Evolutionary conservation across 2,888 invertebrate genomes (phyloP).

Genomic region (Euclidia mi): DNA sequence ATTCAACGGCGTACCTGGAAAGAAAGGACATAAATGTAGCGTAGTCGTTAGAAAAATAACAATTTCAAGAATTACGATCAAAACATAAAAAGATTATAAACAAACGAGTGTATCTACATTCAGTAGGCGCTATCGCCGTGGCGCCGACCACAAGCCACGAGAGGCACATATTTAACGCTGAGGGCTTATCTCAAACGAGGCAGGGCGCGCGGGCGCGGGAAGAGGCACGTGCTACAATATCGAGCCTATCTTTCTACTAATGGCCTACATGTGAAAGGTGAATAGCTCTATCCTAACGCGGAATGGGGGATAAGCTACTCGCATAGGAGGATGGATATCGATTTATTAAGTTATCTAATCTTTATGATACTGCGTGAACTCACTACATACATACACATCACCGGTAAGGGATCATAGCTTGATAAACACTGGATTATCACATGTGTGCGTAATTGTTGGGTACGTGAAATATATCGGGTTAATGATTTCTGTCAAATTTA

Average conservation of each 20-base stretch:
- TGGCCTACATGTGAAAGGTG: conserved; percentile 86
- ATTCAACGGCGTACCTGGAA: conserved; percentile 56
- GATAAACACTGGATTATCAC: conserved; percentile 23
- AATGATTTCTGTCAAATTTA: neutral
- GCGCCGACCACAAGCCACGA: conserved; percentile 70
- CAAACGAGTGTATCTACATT: conserved; percentile 61
- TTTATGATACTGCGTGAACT: conserved; percentile 44
- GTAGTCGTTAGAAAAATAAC: conserved; percentile 30
- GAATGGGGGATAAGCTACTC: conserved; percentile 72
- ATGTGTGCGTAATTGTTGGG: neutral
- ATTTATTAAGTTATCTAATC: conserved; percentile 68
- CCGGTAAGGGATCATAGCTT: conserved; percentile 18
- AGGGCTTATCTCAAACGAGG: conserved; percentile 79
- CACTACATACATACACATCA: conserved; percentile 18
- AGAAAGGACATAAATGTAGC: conserved; percentile 48
- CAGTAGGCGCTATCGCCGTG: conserved; percentile 68
- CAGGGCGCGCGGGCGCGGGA: conserved; percentile 57
- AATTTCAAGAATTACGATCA: conserved; percentile 53
- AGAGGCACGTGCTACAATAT: conserved; percentile 77
- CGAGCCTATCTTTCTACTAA: conserved; percentile 85
- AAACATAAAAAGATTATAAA: conserved; percentile 61
- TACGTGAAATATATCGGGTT: conserved; percentile 2
- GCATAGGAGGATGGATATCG: conserved; percentile 69
- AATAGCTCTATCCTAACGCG: conserved; percentile 78
- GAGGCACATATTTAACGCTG: conserved; percentile 81